Evolutionary conservation across 2,113 vertebrate species (phyloP), one percentile per base, ranked within the genome.

Genomic region (Ardeotis arabs): DNA sequence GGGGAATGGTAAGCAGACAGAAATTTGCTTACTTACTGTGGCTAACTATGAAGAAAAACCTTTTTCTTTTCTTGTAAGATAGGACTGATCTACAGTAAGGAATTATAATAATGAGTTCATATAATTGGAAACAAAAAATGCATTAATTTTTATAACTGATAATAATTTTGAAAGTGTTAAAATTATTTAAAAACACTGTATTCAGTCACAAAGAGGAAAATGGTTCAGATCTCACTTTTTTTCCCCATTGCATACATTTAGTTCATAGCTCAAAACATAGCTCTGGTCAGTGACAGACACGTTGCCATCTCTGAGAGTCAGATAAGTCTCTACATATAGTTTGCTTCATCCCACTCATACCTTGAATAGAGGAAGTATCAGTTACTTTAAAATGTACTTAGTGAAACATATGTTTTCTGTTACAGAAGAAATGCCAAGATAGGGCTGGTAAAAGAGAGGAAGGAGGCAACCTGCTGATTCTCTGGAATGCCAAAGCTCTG

Each of bases 281-380:
- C 4, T 78, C 7, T 75, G 24, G 7, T n/a, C n/a, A 59, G 37
- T 31, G 17, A 56, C 6, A 64, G 55, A 33, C 7, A 11, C 19
- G 3, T 8, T 64, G 13, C 10, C 14, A 7, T 31, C 31, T 31
- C 56, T 53, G 49, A 70, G 19, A 67, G 6, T 18, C 12, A 17
- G 3, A 4, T 11, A 69, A 9, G 5, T 68, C 25, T 84, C 7
- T 2, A 1, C 20, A 6, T 44, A 44, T 16, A 2, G 0, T 69
- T 68, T 81, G 3, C 16, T 75, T 19, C 16, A 17, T 29, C 24
- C 31, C 13, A 29, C 79, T 59, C 4, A 14, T 23, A 21, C 2
- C 24, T 73, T 39, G n/a, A 77, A 35, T 17, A 60, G 37, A 45
- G 28, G 6, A 68, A 75, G 9, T 10, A 56, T 25, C 12, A 52